These are phyloP conservation scores for Peromyscus maniculatus DNA, from an alignment of 2,113 vertebrate species.

Conservation along the genomic window DNA sequence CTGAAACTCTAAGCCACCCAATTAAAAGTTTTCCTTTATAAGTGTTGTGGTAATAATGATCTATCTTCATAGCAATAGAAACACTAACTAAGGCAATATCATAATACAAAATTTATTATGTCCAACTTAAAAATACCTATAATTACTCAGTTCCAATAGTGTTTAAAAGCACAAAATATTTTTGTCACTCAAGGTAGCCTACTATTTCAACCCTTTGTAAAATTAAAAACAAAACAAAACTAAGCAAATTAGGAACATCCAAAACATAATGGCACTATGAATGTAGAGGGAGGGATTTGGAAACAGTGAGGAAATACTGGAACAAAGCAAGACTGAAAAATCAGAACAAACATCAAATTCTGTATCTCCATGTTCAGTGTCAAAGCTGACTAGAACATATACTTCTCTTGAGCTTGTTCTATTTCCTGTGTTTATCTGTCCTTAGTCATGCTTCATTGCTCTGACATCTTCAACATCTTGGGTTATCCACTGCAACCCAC, in stretches of 20 bases:
- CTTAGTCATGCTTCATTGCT: background rate
- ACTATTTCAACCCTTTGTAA: background rate
- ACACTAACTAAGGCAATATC: background rate
- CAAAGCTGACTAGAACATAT: background rate
- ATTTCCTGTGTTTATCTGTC: background rate
- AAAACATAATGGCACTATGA: background rate
- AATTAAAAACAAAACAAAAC: background rate
- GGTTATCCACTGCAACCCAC: background rate
- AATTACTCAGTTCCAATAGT: background rate
- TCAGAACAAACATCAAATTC: background rate
- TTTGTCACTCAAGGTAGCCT: background rate
- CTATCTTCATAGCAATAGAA: background rate
- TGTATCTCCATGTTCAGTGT: background rate
- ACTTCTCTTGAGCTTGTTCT: background rate
- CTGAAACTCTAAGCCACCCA: background rate
- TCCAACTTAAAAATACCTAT: background rate
- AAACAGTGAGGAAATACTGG: background rate
- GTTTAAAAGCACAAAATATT: no score
- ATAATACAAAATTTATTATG: background rate
- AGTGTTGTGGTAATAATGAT: background rate
- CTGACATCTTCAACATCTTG: background rate
- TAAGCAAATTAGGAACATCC: background rate
- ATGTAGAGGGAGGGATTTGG: background rate
- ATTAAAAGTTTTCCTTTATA: no score
- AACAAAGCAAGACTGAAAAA: background rate